These are phyloP conservation scores for Oryzias curvinotus DNA, from an alignment of 2,113 vertebrate species.

Conservation along the genomic window DNA sequence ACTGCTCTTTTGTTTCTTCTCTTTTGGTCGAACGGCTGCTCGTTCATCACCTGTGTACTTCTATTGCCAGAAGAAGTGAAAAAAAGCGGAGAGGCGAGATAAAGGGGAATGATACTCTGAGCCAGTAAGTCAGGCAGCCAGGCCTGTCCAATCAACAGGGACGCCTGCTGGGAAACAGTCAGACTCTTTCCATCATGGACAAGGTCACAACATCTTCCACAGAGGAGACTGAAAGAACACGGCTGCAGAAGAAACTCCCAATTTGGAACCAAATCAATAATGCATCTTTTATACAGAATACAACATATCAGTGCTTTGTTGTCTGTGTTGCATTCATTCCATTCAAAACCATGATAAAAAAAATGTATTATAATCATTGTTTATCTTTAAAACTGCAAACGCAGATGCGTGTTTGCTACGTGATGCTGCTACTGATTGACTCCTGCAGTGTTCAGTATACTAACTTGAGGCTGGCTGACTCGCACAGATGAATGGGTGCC, in stretches of 20 bases:
- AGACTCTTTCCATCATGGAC: conserved; percentile 45
- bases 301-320: too few relatives aligned
- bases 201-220: conserved; percentile 63
- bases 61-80: conserved; percentile 20
- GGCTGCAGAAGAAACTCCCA: conserved; percentile 19
- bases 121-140: conserved; percentile 56
- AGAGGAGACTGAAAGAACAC: conserved; percentile 37
- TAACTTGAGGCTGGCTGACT: too few relatives aligned
- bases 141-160: conserved; percentile 68
- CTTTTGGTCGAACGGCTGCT: not conserved
- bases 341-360: too few relatives aligned
- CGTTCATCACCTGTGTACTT: conserved; percentile 9
- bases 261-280: not conserved
- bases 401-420: too few relatives aligned
- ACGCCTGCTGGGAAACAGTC: conserved; percentile 63
- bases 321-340: too few relatives aligned
- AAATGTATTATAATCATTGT: too few relatives aligned
- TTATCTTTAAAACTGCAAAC: too few relatives aligned
- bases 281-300: not conserved
- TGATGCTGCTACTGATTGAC: too few relatives aligned
- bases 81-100: conserved; percentile 51
- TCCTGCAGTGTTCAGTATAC: too few relatives aligned
- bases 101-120: conserved; percentile 50
- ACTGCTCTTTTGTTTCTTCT: not conserved
- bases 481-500: too few relatives aligned